phyloP scores from a whole-genome alignment of 2,888 invertebrate species.

The Eupithecia abbreviata region DNA sequence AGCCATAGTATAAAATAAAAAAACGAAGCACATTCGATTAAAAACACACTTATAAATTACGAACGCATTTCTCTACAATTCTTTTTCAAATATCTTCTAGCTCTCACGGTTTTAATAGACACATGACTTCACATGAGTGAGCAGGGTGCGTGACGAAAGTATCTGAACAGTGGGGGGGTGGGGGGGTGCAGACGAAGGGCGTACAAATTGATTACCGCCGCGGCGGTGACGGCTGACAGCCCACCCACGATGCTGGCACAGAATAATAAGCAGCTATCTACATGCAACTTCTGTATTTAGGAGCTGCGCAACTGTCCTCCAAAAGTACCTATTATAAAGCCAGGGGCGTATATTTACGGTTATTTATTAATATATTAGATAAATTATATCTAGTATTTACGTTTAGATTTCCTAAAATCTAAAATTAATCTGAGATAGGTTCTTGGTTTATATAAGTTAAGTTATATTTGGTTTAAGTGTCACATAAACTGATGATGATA shows the following conservation, averaged over 20 bases:
- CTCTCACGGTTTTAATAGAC: constrained; percentile 54
- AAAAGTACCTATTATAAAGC: not conserved
- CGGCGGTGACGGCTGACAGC: constrained; percentile 69
- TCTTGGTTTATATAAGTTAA: not conserved
- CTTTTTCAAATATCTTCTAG: constrained; percentile 37
- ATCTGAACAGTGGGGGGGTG: constrained; percentile 60
- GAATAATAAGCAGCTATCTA: constrained; percentile 23
- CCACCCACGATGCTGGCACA: constrained; percentile 70
- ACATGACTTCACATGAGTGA: constrained; percentile 56
- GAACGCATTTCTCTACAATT: constrained; percentile 23
- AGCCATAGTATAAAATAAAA: not conserved
- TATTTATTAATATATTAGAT: too few relatives aligned
- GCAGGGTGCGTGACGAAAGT: constrained; percentile 77
- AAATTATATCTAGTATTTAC: not conserved
- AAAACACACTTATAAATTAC: constrained; percentile 5
- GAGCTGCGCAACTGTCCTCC: constrained; percentile 17
- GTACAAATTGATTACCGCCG: constrained; percentile 79
- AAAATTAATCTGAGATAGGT: too few relatives aligned
- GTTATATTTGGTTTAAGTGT: not conserved
- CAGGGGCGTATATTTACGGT: too few relatives aligned
- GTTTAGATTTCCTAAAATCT: not conserved
- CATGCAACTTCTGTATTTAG: constrained; percentile 48
- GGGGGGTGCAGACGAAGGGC: constrained; percentile 67
- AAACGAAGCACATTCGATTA: not conserved
- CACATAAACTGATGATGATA: not conserved